Evolutionary conservation across 2,797 vertebrate genomes (phyloP).

Genomic region (Lophotriccus pileatus): DNA sequence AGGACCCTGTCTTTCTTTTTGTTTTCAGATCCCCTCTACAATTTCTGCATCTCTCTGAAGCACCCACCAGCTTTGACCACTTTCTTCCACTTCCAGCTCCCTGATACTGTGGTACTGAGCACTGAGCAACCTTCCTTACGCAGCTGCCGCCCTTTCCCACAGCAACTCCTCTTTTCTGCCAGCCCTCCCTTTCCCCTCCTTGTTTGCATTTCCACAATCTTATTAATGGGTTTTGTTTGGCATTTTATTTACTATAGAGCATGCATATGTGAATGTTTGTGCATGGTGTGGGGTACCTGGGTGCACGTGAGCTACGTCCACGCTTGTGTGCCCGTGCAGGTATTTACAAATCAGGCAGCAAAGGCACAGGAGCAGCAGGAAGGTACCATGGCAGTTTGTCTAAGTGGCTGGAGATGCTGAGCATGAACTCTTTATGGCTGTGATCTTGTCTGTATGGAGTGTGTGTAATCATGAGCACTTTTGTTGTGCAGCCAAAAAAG

Average conservation of each 20-base stretch:
- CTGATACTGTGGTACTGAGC: neutral
- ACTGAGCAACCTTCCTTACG: rapidly evolving
- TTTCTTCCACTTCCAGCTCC: neutral
- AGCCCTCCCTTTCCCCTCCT: neutral
- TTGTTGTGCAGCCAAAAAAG: slow-evolving; percentile 40
- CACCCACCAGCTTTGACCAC: neutral
- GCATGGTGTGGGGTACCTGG: neutral
- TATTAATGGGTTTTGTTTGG: neutral
- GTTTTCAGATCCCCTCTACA: neutral
- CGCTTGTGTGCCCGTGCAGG: neutral
- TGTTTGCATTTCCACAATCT: neutral
- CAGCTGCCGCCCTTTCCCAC: neutral
- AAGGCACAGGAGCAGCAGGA: neutral
- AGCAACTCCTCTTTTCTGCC: neutral
- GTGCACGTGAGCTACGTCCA: neutral
- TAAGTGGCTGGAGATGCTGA: slow-evolving; percentile 14
- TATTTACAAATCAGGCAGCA: neutral
- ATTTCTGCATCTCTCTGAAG: neutral
- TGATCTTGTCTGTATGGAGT: slow-evolving; percentile 21
- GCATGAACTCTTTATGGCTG: neutral
- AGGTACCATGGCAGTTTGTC: neutral
- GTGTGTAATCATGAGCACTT: slow-evolving; percentile 24
- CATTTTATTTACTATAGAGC: neutral
- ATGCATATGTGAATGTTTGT: neutral
- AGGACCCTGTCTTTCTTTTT: neutral